Evolutionary conservation across 2,888 invertebrate genomes (phyloP).

Genomic region (Diarsia rubi): DNA sequence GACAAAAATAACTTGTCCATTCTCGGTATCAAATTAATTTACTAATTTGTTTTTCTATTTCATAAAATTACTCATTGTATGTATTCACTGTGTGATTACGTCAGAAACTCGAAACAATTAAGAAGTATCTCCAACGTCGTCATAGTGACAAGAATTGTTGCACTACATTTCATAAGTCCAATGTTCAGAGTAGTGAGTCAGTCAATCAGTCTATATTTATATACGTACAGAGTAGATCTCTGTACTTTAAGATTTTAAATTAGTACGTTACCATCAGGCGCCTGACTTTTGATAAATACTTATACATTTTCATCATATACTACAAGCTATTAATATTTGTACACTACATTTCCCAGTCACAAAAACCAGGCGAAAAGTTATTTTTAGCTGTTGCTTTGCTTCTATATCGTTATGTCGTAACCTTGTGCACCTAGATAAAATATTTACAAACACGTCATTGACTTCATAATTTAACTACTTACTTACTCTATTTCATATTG

Average conservation of each 20-base stretch:
- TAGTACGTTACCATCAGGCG: constrained; percentile 33
- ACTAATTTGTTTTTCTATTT: neutral
- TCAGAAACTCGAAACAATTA: neutral
- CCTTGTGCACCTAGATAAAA: constrained; percentile 35
- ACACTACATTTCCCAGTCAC: constrained; percentile 49
- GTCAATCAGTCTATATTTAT: constrained; percentile 32
- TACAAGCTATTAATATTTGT: constrained; percentile 47
- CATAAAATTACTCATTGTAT: neutral
- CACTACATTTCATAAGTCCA: constrained; percentile 32
- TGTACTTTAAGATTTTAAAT: constrained; percentile 30
- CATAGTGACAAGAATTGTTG: constrained; percentile 24
- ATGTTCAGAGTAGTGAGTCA: constrained; percentile 45
- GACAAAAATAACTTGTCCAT: too few species aligned
- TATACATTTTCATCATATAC: constrained; percentile 28
- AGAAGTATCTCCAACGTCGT: constrained; percentile 7
- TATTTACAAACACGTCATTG: constrained; percentile 17
- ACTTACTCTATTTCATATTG: constrained; percentile 12
- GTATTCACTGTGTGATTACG: neutral
- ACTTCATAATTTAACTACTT: constrained; percentile 13
- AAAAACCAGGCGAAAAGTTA: constrained; percentile 45
- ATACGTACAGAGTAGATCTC: constrained; percentile 34
- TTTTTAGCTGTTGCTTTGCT: constrained; percentile 35
- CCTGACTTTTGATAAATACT: constrained; percentile 30
- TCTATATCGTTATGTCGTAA: constrained; percentile 40
- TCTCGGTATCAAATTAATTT: too few species aligned